A percentile compares a stretch with the other conserved stretches of the same genome.
Conservation (phyloP, 2,113 vertebrate genomes). For the Pygathrix nemaeus region DNA sequence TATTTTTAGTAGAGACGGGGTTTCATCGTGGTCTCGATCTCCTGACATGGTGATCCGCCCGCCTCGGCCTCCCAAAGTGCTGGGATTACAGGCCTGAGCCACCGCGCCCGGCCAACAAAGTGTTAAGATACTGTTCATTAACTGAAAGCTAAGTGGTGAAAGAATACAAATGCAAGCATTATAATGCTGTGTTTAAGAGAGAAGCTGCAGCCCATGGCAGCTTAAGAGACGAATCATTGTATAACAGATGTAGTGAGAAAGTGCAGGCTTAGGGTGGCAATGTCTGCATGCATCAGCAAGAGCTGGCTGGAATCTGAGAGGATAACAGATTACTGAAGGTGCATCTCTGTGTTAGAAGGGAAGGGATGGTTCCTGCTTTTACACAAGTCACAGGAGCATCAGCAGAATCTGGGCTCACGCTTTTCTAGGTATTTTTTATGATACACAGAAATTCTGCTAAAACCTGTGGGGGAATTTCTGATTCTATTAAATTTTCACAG, state of each 20-base stretch:
- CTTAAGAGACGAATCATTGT: rapidly evolving
- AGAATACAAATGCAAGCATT: not conserved
- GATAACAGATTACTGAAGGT: not conserved
- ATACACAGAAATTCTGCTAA: not conserved
- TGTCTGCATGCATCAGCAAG: not conserved
- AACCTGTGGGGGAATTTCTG: not conserved
- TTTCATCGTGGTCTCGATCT: too few relatives aligned
- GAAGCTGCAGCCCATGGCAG: not conserved
- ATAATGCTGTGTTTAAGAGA: not conserved
- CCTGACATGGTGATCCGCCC: too few relatives aligned
- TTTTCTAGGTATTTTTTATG: not conserved
- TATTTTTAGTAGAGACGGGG: too few relatives aligned
- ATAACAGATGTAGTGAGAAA: not conserved
- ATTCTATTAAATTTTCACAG: not conserved
- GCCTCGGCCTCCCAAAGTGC: too few relatives aligned
- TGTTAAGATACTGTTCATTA: not conserved
- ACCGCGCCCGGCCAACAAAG: too few relatives aligned
- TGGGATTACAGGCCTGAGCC: too few relatives aligned
- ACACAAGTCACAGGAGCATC: not conserved
- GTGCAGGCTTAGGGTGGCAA: not conserved
- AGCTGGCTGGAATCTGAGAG: not conserved
- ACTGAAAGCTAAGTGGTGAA: not conserved
- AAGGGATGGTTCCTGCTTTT: not conserved
- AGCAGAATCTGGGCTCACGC: not conserved
- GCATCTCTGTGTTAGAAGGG: not conserved